These are phyloP conservation scores for Diaphora mendica DNA, from an alignment of 2,888 invertebrate genomes.

Conservation along the genomic window DNA sequence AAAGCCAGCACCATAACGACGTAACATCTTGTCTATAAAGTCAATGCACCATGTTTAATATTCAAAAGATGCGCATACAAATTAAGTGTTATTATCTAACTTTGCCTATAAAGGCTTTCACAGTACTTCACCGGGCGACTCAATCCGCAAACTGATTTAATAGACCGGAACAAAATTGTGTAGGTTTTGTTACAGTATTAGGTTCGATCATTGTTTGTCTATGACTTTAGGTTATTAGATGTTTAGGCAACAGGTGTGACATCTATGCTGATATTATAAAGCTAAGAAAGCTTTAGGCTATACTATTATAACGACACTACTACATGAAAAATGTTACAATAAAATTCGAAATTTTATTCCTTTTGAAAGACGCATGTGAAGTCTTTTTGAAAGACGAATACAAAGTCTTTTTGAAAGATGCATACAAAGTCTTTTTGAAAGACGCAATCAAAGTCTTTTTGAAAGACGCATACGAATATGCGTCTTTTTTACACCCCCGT, in stretches of 20 bases:
- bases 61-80: constrained; percentile 61
- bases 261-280: too few relatives aligned
- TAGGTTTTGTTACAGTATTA: neutral
- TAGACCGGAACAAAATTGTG: constrained; percentile 1
- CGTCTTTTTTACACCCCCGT: too few relatives aligned
- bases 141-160: constrained; percentile 23
- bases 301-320: too few relatives aligned
- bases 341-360: too few relatives aligned
- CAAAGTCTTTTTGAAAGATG: too few relatives aligned
- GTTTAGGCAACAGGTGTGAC: neutral
- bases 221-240: neutral
- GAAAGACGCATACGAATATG: too few relatives aligned
- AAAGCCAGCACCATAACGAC: constrained; percentile 36
- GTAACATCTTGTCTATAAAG: constrained; percentile 44
- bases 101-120: constrained; percentile 44
- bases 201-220: neutral
- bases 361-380: too few relatives aligned
- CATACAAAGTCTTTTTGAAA: too few relatives aligned
- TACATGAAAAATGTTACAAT: too few relatives aligned
- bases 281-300: too few relatives aligned
- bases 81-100: constrained; percentile 48
- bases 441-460: too few relatives aligned
- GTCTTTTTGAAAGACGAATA: too few relatives aligned
- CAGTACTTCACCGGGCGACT: constrained; percentile 17
- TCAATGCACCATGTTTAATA: constrained; percentile 51